Conservation (phyloP, 2,888 invertebrate species). For the Steinernema hermaphroditum region DNA sequence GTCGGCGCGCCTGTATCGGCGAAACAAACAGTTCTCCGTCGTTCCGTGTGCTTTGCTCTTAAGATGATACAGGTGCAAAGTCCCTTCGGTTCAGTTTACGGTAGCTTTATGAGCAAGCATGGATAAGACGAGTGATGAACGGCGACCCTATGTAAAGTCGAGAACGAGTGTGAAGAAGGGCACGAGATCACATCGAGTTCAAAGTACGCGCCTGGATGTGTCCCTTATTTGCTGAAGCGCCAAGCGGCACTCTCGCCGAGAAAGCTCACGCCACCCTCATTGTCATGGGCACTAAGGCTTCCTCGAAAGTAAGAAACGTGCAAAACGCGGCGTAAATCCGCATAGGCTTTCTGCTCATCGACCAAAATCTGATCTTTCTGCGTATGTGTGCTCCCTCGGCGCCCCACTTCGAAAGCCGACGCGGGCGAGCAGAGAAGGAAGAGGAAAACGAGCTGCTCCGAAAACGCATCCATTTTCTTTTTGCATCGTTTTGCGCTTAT, state of each 20-base stretch:
- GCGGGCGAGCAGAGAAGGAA: background rate
- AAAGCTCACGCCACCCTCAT: constrained; percentile 24
- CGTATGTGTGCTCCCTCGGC: constrained; percentile 19
- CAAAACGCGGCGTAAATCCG: constrained; percentile 25
- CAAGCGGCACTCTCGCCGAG: background rate
- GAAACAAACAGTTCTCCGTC: no score
- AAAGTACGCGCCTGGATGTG: constrained; percentile 9
- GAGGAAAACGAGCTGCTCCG: background rate
- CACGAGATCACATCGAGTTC: background rate
- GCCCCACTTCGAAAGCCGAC: background rate
- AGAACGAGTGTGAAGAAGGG: background rate
- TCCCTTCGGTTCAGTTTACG: no score
- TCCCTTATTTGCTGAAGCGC: constrained; percentile 24
- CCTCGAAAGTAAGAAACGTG: constrained; percentile 28
- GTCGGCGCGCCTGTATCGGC: background rate
- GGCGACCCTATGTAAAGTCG: background rate
- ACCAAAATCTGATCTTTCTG: constrained; percentile 29
- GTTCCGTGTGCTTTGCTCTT: no score
- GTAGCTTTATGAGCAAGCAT: no score
- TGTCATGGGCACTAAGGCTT: constrained; percentile 23
- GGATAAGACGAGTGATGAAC: no score
- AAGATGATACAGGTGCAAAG: no score
- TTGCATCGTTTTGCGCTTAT: background rate
- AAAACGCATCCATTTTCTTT: constrained; percentile 21
- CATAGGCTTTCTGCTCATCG: constrained; percentile 16